These are phyloP conservation scores for Cyclargus thomasi DNA, from an alignment of 1,140 invertebrate genomes.

Conservation along the genomic window DNA sequence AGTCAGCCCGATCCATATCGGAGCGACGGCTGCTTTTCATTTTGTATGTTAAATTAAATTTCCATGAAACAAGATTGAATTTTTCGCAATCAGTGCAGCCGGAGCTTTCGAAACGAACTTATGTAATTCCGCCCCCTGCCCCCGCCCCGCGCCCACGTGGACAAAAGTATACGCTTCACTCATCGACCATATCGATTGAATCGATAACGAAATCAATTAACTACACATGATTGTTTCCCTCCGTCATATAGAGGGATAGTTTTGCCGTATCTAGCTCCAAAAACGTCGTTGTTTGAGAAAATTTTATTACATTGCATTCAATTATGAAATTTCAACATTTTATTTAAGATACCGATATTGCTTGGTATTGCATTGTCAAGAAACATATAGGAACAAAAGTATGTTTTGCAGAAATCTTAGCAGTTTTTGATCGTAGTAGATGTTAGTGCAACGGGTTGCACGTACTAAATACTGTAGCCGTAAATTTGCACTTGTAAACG, in stretches of 20 bases:
- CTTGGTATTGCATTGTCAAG: too few relatives aligned
- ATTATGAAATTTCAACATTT: too few relatives aligned
- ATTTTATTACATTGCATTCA: too few relatives aligned
- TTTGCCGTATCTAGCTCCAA: background rate
- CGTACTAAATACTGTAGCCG: too few relatives aligned
- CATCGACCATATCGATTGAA: conserved; percentile 8
- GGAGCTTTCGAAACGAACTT: conserved; percentile 49
- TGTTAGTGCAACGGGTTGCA: too few relatives aligned
- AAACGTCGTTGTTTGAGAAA: background rate
- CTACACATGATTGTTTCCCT: background rate
- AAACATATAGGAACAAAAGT: too few relatives aligned
- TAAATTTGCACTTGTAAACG: too few relatives aligned
- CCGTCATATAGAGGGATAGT: background rate
- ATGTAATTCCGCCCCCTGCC: conserved; percentile 43
- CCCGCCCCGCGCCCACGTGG: conserved; percentile 29
- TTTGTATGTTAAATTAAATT: conserved; percentile 75
- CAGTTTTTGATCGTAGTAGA: too few relatives aligned
- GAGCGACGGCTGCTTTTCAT: conserved; percentile 67
- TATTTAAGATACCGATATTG: too few relatives aligned
- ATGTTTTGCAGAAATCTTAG: too few relatives aligned
- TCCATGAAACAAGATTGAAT: conserved; percentile 75
- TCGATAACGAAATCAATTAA: conserved; percentile 14
- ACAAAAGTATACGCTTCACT: conserved; percentile 19
- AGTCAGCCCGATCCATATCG: conserved; percentile 70
- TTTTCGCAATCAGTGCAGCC: conserved; percentile 70